These are phyloP conservation scores for Drosophila meridionalis DNA, from an alignment of 2,888 invertebrate species.

Conservation along the genomic window DNA sequence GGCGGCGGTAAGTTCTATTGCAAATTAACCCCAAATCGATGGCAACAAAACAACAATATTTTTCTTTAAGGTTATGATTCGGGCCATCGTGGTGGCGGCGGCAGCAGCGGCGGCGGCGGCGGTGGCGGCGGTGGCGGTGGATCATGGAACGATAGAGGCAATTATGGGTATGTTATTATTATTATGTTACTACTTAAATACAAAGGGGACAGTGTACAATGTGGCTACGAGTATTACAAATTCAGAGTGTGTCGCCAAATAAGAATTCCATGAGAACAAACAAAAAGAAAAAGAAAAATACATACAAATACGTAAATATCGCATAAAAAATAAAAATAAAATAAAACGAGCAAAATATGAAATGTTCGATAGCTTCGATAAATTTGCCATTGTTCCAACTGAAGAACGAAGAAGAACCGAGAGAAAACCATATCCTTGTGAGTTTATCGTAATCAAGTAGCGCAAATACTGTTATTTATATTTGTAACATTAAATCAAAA, in stretches of 20 bases:
- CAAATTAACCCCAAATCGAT: not conserved
- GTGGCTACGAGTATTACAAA: conserved; percentile 22
- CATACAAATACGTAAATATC: conserved; percentile 4
- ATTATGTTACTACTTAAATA: conserved; percentile 21
- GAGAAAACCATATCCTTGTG: conserved; percentile 1
- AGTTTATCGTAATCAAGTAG: not conserved
- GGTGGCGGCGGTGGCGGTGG: conserved; percentile 76
- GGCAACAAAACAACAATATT: conserved; percentile 19
- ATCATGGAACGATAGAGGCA: conserved; percentile 76
- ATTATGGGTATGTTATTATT: conserved; percentile 83
- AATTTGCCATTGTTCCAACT: not conserved
- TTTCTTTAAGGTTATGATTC: conserved; percentile 81
- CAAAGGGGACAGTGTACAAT: conserved; percentile 28
- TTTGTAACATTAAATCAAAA: not conserved
- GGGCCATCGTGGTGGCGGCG: conserved; percentile 74
- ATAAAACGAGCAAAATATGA: not conserved
- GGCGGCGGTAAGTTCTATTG: conserved; percentile 72
- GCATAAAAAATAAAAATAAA: not conserved
- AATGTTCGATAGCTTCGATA: not conserved
- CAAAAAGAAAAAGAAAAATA: not conserved
- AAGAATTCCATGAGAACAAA: conserved; percentile 6
- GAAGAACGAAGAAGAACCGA: not conserved
- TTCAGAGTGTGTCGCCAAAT: conserved; percentile 36
- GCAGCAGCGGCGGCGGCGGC: conserved; percentile 37
- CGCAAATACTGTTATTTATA: conserved; percentile 2